These are phyloP conservation scores for Conops quadrifasciatus DNA, from an alignment of 2,888 invertebrate species.

Conservation along the genomic window DNA sequence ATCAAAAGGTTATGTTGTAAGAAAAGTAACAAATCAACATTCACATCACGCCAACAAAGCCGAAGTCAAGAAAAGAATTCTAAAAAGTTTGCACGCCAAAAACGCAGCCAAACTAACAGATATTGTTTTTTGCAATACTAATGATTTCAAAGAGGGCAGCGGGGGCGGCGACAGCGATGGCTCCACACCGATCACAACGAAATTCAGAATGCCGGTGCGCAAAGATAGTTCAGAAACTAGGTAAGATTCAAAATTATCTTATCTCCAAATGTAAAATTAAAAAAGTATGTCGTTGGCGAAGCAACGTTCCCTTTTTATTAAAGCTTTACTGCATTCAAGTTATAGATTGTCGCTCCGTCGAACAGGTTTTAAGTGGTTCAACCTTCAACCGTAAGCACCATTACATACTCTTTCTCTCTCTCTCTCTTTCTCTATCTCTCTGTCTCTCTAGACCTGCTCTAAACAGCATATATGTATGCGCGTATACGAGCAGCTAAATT, in stretches of 20 bases:
- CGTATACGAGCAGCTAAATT: too few species aligned
- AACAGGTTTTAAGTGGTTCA: background rate
- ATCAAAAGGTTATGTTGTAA: conserved; percentile 46
- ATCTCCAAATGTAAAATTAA: background rate
- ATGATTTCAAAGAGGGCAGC: background rate
- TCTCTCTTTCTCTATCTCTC: background rate
- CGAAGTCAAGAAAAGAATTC: conserved; percentile 41
- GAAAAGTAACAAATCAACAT: conserved; percentile 55
- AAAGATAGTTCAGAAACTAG: conserved; percentile 19
- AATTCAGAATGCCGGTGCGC: background rate
- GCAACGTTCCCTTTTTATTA: too few species aligned
- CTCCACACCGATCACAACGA: too few species aligned
- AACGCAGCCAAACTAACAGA: background rate
- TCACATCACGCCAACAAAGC: conserved; percentile 54
- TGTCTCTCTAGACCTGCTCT: too few species aligned
- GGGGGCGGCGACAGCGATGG: too few species aligned
- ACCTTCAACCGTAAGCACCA: background rate
- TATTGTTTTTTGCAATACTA: too few species aligned
- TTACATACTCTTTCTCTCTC: background rate
- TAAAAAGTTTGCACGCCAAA: conserved; percentile 1
- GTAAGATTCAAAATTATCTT: conserved; percentile 6
- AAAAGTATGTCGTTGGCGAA: too few species aligned
- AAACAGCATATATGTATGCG: too few species aligned
- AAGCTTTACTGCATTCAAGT: too few species aligned
- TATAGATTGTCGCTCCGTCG: too few species aligned